Conservation (phyloP, 1,140 invertebrate genomes). For the Drosophila gunungcola region DNA sequence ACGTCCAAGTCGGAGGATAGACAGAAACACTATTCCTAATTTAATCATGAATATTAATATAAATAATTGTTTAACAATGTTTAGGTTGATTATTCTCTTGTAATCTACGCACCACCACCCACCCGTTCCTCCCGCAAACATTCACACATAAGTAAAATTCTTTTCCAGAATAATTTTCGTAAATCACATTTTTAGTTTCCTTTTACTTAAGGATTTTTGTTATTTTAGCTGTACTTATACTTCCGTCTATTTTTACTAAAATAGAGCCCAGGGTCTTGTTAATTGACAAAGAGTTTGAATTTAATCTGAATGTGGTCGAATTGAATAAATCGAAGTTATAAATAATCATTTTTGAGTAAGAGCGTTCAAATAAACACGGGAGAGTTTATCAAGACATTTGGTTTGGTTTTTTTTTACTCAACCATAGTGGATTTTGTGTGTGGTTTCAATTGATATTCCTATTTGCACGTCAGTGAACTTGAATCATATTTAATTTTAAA, state of each 20-base stretch:
- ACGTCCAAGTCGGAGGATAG: constrained; percentile 49
- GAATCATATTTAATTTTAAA: background rate
- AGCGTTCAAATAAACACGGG: background rate
- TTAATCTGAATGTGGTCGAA: constrained; percentile 32
- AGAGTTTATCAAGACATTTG: background rate
- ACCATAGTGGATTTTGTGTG: background rate
- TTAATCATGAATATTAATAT: constrained; percentile 70
- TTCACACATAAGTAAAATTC: constrained; percentile 18
- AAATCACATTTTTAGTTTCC: constrained; percentile 23
- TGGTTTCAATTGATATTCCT: no score
- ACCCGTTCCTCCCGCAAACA: constrained; percentile 15
- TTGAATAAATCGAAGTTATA: constrained; percentile 34
- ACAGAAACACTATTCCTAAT: constrained; percentile 69
- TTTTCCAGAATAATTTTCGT: constrained; percentile 35
- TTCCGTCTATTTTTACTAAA: constrained; percentile 54
- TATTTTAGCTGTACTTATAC: constrained; percentile 69
- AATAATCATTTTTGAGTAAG: constrained; percentile 13
- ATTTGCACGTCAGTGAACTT: no score
- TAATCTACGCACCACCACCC: constrained; percentile 32
- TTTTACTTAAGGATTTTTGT: constrained; percentile 34
- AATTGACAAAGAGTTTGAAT: constrained; percentile 45
- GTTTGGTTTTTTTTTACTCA: background rate
- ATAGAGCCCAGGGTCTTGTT: constrained; percentile 61
- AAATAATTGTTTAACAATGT: constrained; percentile 75
- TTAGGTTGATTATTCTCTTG: constrained; percentile 65